These are phyloP conservation scores for Euzetes globulus DNA, from an alignment of 2,888 invertebrate species.

Conservation along the genomic window DNA sequence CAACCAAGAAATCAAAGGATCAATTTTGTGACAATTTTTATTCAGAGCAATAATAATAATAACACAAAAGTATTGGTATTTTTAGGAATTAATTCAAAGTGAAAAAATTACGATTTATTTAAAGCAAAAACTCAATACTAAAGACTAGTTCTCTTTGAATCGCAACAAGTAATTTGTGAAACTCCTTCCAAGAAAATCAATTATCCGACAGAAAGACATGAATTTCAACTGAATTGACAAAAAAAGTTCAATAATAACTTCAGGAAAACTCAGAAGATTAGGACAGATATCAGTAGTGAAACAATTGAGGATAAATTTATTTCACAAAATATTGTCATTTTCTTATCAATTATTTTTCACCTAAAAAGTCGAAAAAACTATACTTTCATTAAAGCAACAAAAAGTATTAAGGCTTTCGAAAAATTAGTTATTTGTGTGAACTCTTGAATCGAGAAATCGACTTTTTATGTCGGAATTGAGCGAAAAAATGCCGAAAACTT, in stretches of 20 bases:
- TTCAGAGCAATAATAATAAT: too few species aligned
- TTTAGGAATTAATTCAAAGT: too few species aligned
- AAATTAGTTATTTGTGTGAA: too few species aligned
- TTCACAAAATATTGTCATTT: background rate
- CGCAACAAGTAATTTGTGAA: background rate
- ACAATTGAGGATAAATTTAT: too few species aligned
- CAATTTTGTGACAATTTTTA: too few species aligned
- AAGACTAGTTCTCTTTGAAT: background rate
- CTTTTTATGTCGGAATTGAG: background rate
- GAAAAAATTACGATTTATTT: too few species aligned
- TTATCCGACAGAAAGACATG: background rate
- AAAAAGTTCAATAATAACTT: background rate
- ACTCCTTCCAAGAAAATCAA: background rate
- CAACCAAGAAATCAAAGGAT: too few species aligned
- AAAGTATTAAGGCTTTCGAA: too few species aligned
- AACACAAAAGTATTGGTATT: too few species aligned
- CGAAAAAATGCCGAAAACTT: slow-evolving; percentile 16
- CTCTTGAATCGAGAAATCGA: too few species aligned
- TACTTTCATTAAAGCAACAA: background rate
- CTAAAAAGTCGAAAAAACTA: background rate
- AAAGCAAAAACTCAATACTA: too few species aligned
- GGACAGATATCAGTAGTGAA: too few species aligned
- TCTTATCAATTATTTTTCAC: background rate
- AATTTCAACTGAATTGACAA: background rate
- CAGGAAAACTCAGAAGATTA: background rate